Evolutionary conservation across 2,113 vertebrate genomes (phyloP).

Genomic region (Epinephelus cyanopodus): DNA sequence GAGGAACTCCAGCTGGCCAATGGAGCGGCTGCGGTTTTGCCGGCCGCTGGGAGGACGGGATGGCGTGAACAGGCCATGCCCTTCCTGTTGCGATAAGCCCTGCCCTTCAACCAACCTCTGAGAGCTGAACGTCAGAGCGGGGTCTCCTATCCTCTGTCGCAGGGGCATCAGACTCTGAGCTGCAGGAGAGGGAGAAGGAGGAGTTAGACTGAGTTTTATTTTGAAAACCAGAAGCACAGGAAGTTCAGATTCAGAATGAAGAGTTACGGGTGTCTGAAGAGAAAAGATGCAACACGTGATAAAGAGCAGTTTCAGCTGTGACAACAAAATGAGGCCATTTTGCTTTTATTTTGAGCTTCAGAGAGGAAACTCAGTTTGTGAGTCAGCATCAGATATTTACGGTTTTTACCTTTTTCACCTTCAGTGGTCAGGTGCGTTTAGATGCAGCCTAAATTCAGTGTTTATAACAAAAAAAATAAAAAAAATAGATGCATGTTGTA

Average conservation of each 20-base stretch:
- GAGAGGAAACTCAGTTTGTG: background rate
- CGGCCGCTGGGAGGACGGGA: slow-evolving; percentile 80
- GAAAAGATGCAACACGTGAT: background rate
- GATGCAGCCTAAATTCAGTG: too few relatives aligned
- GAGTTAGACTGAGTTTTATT: slow-evolving; percentile 28
- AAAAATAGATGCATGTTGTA: too few relatives aligned
- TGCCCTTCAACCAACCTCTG: slow-evolving; percentile 96
- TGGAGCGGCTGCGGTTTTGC: slow-evolving; percentile 89
- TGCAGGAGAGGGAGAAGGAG: slow-evolving; percentile 67
- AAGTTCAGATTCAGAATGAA: background rate
- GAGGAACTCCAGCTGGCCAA: slow-evolving; percentile 88
- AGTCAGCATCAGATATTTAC: background rate
- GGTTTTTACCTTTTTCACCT: too few relatives aligned
- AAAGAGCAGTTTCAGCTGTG: background rate
- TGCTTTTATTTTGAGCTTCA: background rate
- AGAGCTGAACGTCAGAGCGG: slow-evolving; percentile 85
- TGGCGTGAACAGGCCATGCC: slow-evolving; percentile 6
- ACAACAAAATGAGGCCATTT: background rate
- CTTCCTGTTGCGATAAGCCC: slow-evolving; percentile 69
- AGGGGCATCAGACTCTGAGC: slow-evolving; percentile 88
- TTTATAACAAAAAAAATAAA: too few relatives aligned
- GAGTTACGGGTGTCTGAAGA: background rate
- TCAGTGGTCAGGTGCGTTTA: too few relatives aligned
- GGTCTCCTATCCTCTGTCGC: slow-evolving; percentile 90
- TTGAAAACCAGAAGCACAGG: slow-evolving; percentile 13